These are phyloP conservation scores for Platysteira castanea DNA, from an alignment of 2,113 vertebrate species.

Conservation along the genomic window DNA sequence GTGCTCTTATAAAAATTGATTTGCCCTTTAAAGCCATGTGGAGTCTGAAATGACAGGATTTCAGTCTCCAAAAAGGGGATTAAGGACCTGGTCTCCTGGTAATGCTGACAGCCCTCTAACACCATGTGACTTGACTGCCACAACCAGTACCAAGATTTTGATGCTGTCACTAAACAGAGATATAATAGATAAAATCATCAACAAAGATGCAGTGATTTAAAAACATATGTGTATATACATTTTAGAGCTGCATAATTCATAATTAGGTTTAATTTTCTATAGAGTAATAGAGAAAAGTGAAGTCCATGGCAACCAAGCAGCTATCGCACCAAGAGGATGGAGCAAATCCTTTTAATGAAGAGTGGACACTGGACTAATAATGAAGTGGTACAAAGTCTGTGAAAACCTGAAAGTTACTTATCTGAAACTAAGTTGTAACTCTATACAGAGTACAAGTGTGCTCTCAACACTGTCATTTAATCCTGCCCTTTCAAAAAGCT, in stretches of 20 bases:
- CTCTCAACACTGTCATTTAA: not conserved
- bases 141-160: not conserved
- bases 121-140: not conserved
- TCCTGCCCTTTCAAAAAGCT: not conserved
- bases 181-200: not conserved
- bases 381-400: not conserved
- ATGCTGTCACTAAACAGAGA: not conserved
- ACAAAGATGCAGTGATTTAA: not conserved
- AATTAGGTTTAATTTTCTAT: not conserved
- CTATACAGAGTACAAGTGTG: not conserved
- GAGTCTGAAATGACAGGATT: not conserved
- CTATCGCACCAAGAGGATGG: not conserved
- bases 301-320: accelerated
- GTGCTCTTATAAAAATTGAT: constrained; percentile 9
- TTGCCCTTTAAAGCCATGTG: not conserved
- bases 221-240: accelerated
- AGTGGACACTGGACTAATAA: not conserved
- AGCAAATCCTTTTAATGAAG: not conserved
- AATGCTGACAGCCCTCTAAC: not conserved
- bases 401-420: not conserved
- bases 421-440: not conserved
- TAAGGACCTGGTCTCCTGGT: not conserved
- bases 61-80: not conserved
- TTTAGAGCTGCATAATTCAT: not conserved
- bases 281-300: not conserved